A percentile compares a stretch with the other conserved stretches of the same genome.
phyloP scores from a whole-genome alignment of 2,113 vertebrate genomes.

The Vulpes vulpes region DNA sequence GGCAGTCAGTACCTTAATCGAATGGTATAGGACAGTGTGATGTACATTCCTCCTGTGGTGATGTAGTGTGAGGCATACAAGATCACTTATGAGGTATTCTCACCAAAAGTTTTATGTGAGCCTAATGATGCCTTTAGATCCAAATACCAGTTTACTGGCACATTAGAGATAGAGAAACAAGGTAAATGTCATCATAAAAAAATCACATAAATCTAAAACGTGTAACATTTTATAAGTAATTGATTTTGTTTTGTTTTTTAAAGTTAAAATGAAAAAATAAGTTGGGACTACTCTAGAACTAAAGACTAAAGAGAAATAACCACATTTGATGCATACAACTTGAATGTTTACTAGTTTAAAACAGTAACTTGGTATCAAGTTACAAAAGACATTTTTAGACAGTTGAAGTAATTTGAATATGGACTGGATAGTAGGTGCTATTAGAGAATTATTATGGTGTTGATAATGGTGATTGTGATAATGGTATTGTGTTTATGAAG shows the following conservation, averaged over 20 bases:
- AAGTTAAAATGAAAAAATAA: constrained; percentile 24
- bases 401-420: not conserved
- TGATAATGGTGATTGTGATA: not conserved
- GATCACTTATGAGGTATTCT: not conserved
- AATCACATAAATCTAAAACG: not conserved
- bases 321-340: not conserved
- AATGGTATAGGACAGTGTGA: not conserved
- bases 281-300: not conserved
- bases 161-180: not conserved
- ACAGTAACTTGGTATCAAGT: no score
- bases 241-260: not conserved
- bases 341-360: not conserved
- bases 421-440: not conserved
- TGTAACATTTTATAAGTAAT: not conserved
- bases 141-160: not conserved
- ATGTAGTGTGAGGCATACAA: no score
- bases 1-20: not conserved
- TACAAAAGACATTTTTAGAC: not conserved
- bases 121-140: not conserved
- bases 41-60: not conserved
- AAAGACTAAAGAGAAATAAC: not conserved
- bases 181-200: not conserved
- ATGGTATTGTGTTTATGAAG: not conserved
- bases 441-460: not conserved
- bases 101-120: not conserved